Base-by-base conservation (phyloP, 2,797 vertebrate species). In the Periparus ater region DNA sequence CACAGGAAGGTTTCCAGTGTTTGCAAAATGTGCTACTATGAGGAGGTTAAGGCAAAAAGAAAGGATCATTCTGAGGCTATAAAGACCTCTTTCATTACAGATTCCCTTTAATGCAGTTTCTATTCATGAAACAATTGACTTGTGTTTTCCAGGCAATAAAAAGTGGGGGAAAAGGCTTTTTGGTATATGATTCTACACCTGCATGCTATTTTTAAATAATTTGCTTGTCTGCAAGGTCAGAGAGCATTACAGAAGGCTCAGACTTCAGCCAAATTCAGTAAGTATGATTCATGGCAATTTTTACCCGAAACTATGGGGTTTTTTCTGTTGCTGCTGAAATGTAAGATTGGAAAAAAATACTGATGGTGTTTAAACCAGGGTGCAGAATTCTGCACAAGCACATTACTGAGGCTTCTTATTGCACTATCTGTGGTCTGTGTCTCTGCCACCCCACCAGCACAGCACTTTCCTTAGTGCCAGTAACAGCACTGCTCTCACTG, bases 51-150 rank as follows among this genome's bases (percentile, higher is more conserved):
- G 15, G 68, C 2, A 38, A 62, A 70, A 60, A 55, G 38, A 67
- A 75, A 57, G 34, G 36, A 32, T 36, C 63, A 42, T 82, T 89
- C 58, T 62, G 25, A 88, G 25, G 68, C 44, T 90, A 62, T 78
- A 71, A 88, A 95, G 22, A 32, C 30, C 72, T 89, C 77, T 95
- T 92, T 85, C 75, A 89, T 93, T 94, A 86, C 57, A 27, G 84
- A 79, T 91, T 89, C 66, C 44, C 62, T 96, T 95, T 96, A 83
- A 89, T 79, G 75, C 66, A 63, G 30, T 42, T 94, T 45, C 76
- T 91, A 74, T 61, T 93, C 62, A 60, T 61, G 66, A 78, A 68
- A 74, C 88, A 96, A 86, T 62, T 57, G 50, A 45, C 71, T 95
- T 90, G 44, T 3, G 22, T 87, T 91, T 93, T 74, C 55, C 54